Evolutionary conservation across 2,797 vertebrate species (phyloP).

Genomic region (Sebastes oblongus): DNA sequence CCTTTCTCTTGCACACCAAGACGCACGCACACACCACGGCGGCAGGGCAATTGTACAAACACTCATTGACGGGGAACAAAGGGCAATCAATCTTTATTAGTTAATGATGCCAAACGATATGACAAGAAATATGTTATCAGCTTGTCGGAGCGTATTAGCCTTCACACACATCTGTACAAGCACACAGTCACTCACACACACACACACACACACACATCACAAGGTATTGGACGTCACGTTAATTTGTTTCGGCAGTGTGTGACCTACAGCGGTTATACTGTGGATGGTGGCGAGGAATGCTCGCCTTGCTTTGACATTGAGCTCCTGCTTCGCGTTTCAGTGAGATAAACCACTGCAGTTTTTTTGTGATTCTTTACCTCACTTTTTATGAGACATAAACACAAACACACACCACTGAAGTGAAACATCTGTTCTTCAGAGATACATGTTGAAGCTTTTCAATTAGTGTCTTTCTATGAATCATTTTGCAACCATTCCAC

Average conservation of each 20-base stretch:
- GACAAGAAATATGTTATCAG: constrained; percentile 68
- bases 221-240: constrained; percentile 32
- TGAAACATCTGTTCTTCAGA: neutral
- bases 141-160: constrained; percentile 58
- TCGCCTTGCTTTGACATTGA: constrained; percentile 47
- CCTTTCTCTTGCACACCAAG: neutral
- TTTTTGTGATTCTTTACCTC: neutral
- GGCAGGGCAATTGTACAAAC: constrained; percentile 38
- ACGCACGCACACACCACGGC: constrained; percentile 7
- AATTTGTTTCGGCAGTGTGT: constrained; percentile 41
- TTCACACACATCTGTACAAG: constrained; percentile 30
- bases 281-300: constrained; percentile 24
- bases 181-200: constrained; percentile 10
- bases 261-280: constrained; percentile 33
- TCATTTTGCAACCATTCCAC: neutral
- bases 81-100: constrained; percentile 71
- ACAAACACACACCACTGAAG: neutral
- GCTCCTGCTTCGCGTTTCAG: constrained; percentile 27
- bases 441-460: neutral
- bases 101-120: constrained; percentile 67
- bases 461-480: neutral
- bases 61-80: constrained; percentile 56
- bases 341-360: constrained; percentile 20
- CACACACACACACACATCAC: constrained; percentile 20
- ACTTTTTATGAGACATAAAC: neutral